Evolutionary conservation across 2,888 invertebrate species (phyloP), one percentile per base, ranked within the genome.

Genomic region (Heterodera filipjevi): DNA sequence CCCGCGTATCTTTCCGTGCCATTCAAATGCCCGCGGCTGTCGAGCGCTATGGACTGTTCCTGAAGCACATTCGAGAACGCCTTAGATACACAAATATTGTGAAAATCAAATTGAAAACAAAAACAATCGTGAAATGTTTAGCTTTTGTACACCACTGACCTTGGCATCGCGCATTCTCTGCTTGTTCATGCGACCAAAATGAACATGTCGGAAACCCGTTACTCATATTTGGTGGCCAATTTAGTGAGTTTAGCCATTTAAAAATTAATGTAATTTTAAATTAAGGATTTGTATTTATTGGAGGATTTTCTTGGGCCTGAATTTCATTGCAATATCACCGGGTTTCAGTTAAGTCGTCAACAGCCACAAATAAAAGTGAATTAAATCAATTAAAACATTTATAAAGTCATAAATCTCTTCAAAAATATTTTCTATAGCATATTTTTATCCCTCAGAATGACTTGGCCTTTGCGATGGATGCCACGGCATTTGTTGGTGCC

Each of bases 261-360:
- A 33, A 16, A 27, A 39, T 33, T 46, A 10, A 10, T 44, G 2
- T 49, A 19, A 16, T 49, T 49, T 49, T 49, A 14, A 35, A 64
- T 82, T 71, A 74, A 87, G 87, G 87, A 88, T 77, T 76, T 88
- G 6, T 84, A 85, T 2, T 81, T 88, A 3, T 81, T 88, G 59
- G 87, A 88, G 77, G 86, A 87, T 73, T 86, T 88, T 76, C 77
- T 88, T 27, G 85, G 85, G 71, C 84, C 84, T 72, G 75, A 77
- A 66, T 87, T 87, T 35, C 86, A 85, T 64, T 87, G 88, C 74
- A 87, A 87, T 73, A 86, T 87, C 75, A 86, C 86, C 19, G 87
- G 87, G n/a, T 78, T 87, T n/a, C 87, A 86, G 71, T 71, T 88
- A 44, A 85, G 87, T 22, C 83, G 85, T 35, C 84, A 85, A 35